Evolutionary conservation across 2,113 vertebrate genomes (phyloP), one percentile per base, ranked within the genome.

Genomic region (Platycercus adscitus): DNA sequence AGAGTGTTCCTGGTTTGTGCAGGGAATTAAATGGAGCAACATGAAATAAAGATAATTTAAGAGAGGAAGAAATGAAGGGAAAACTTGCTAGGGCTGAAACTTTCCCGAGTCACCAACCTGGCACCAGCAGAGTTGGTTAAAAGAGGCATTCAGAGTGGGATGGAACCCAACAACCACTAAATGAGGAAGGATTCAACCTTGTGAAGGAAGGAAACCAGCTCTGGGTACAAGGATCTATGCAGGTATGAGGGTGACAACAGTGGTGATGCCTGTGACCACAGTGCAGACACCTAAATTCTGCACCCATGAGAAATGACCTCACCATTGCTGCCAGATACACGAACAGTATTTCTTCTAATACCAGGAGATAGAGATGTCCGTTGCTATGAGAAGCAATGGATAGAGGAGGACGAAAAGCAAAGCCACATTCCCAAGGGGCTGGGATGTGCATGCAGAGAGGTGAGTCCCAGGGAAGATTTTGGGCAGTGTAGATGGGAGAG

Each of bases 361-460:
- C 16, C 16, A n/a, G 24, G 24, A 18, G 28, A 23, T 1, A 29
- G 29, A 72, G 31, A 11, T 47, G 18, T 11, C 33, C 26, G 33
- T 6, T 49, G n/a, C 8, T 21, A 17, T 37, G 35, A 84, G 29
- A 26, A 61, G 7, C 55, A 56, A 33, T 56, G 19, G 31, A 21
- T 12, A 56, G 11, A 37, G 16, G 56, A 53, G 13, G 37, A 7
- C 56, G 35, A 63, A 56, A 63, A 69, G 19, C 19, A 49, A 49
- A 50, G 5, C 11, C 20, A 17, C 20, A 15, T 58, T 68, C 28
- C 24, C 0, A 2, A 65, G 37, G 49, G 14, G 1, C 3, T 63
- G 49, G 41, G 33, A 85, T 10, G 7, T 44, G 28, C 20, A 41
- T 75, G 33, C 11, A 43, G n/a, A 69, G 11, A 53, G 10, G 14